A percentile compares a stretch with the other conserved stretches of the same genome.
phyloP scores from a whole-genome alignment of 30 jellyfish, hydroid and myxozoan species.

The Rhopilema esculentum region DNA sequence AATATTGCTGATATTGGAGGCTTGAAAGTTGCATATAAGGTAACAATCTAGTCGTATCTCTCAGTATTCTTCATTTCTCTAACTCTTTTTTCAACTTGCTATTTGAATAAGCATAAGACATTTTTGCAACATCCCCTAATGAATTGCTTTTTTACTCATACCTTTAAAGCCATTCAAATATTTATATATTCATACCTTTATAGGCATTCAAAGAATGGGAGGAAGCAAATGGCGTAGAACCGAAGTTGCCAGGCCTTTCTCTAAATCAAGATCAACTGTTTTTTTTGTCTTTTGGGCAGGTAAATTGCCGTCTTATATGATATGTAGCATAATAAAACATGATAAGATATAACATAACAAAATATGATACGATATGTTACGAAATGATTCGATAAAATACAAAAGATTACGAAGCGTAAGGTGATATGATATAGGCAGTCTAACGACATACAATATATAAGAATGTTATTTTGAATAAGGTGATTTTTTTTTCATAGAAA shows the following conservation, averaged over 20 bases:
- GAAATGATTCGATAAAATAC: not conserved
- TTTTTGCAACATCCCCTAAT: not conserved
- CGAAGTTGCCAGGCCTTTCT: conserved; percentile 79
- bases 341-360: no score
- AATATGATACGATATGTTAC: not conserved
- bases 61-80: no score
- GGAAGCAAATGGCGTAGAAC: conserved; percentile 66
- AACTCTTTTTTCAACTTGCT: no score
- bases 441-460: no score
- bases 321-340: not conserved
- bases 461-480: no score
- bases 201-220: conserved; percentile 93
- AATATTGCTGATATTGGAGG: conserved; percentile 97
- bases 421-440: no score
- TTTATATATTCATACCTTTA: not conserved
- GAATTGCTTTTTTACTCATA: not conserved
- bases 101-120: no score
- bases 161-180: conserved; percentile 81
- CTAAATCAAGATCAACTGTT: conserved; percentile 78
- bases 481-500: no score
- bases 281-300: conserved; percentile 88
- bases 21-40: conserved; percentile 82
- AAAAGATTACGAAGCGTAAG: not conserved
- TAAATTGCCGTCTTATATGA: no score
- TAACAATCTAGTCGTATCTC: no score